Evolutionary conservation across 2,888 invertebrate species (phyloP), one percentile per base, ranked within the genome.

Genomic region (Aproaerema taeniolella): DNA sequence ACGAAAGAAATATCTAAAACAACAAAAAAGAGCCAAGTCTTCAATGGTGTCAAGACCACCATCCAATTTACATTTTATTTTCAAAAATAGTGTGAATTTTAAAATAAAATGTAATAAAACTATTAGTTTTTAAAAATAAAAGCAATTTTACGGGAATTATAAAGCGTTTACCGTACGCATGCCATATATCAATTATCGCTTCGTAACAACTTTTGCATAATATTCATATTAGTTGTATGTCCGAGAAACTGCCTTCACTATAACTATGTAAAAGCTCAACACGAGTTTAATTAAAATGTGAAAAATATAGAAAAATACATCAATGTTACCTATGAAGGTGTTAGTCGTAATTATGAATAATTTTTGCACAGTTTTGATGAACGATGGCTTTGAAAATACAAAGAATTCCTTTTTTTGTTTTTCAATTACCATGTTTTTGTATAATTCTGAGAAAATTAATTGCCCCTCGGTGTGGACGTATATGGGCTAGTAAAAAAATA

Each of bases 71-170:
- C 35, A 35, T 11, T 9, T 17, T n/a, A n/a, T n/a, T n/a, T n/a
- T n/a, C n/a, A n/a, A 16, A 15, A 31, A 31, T 16, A 25, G 15
- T 25, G 34, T 34, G 15, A 10, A 28, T 35, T 35, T 28, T 11
- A 16, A 28, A 28, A 35, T 8, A 15, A 28, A 35, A 26, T 16
- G 16, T 16, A 16, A 28, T 16, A 28, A 28, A 28, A 35, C 24
- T 35, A 40, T 33, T 35, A 35, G 34, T 15, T 36, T 26, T 41
- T 36, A 38, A 34, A 40, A 38, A 30, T 29, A 25, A 31, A 42
- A 26, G 34, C 34, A 42, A 42, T 43, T 43, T 43, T 41, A 43
- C 40, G 40, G 38, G 37, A 16, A 39, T 38, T 38, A 38, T 31
- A 43, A 43, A 41, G 9, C 38, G 43, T 34, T 43, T 43, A 35